Conservation (phyloP, 2,113 vertebrate species). For the Neogobius melanostomus region DNA sequence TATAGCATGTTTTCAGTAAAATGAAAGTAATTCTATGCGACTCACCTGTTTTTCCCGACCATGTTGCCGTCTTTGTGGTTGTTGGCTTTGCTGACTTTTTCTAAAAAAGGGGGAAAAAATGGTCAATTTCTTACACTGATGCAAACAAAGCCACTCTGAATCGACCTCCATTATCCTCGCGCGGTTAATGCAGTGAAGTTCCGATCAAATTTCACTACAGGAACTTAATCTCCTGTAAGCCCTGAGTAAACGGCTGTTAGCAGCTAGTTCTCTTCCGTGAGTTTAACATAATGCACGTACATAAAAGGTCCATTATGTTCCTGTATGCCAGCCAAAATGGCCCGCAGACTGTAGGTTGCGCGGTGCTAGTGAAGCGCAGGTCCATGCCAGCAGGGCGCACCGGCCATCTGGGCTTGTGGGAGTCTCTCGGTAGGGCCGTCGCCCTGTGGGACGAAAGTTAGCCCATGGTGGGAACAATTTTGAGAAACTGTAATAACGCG, state of each 20-base stretch:
- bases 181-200: constrained; percentile 6
- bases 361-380: constrained; percentile 28
- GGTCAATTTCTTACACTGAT: constrained; percentile 1
- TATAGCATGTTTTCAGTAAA: too few relatives aligned
- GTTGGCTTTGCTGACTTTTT: constrained; percentile 99
- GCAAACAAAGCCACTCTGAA: neutral
- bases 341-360: constrained; percentile 31
- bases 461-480: constrained; percentile 25
- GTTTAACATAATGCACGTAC: constrained; percentile 9
- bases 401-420: constrained; percentile 59
- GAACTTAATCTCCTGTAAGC: constrained; percentile 7
- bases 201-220: constrained; percentile 4
- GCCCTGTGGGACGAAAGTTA: constrained; percentile 42
- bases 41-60: constrained; percentile 89
- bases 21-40: neutral
- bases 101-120: constrained; percentile 64
- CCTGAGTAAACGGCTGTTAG: constrained; percentile 1
- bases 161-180: neutral
- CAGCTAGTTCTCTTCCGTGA: neutral
- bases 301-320: constrained; percentile 21
- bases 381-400: constrained; percentile 44
- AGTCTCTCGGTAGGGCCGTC: constrained; percentile 41
- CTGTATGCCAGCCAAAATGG: constrained; percentile 1
- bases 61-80: constrained; percentile 91
- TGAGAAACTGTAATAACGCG: constrained; percentile 20